Evolutionary conservation across 2,888 invertebrate species (phyloP), one percentile per base, ranked within the genome.

Genomic region (Lithophane socia): DNA sequence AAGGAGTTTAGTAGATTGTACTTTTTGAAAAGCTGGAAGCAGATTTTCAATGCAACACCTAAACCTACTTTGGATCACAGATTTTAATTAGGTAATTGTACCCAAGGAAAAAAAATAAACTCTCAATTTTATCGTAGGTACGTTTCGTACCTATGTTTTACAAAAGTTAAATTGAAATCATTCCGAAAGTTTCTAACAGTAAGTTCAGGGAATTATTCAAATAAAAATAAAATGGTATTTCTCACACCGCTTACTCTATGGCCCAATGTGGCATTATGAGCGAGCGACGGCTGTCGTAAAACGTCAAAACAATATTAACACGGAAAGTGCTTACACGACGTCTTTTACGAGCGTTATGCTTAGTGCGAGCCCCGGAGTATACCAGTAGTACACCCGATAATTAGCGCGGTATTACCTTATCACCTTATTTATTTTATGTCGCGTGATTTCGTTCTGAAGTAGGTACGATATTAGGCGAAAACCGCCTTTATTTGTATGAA

Each of bases 251-350:
- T 54, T 67, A 61, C 75, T 86, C 84, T 10, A 24, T 80, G 78
- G 80, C 84, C 76, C 71, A 47, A 84, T 77, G 69, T 78, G 65
- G 74, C 71, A 70, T 77, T 87, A 85, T 75, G 85, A 87, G 77
- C 67, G 73, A 82, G 77, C 67, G 73, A 82, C 77, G 77, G 77
- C 73, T 84, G 82, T 87, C 86, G 81, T 89, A 89, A 90, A 90
- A 81, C 81, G 79, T 85, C 86, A 86, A 88, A 90, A 88, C 84
- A 87, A 89, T 89, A 89, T 90, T 87, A 90, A 89, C 87, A 87
- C 81, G 77, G 85, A 80, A 83, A 83, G 84, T 86, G 80, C 85
- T 85, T 81, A 80, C 70, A 82, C 56, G 76, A 78, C 77, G 78
- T 66, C 65, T 77, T 84, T 86, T 87, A 87, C 75, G 86, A 80